Conservation (phyloP, 2,888 invertebrate species). For the Cryptus armator region DNA sequence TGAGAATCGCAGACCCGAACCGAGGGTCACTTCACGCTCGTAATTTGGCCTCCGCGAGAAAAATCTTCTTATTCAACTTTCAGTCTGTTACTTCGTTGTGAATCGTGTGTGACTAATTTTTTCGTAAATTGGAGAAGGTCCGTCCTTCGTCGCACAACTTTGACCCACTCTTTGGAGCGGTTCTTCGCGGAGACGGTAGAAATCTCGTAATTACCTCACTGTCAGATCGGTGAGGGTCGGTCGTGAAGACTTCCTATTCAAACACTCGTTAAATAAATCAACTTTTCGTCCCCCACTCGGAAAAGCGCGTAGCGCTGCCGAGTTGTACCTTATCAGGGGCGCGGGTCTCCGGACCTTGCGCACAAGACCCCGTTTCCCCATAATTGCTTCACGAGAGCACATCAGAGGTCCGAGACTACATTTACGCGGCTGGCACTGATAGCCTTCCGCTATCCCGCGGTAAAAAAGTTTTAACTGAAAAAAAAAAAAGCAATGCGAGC, state of each 20-base stretch:
- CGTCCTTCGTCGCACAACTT: neutral
- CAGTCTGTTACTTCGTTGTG: constrained; percentile 6
- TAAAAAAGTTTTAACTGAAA: constrained; percentile 81
- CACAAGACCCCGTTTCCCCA: constrained; percentile 15
- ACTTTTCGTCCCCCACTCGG: constrained; percentile 59
- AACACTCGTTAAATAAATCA: constrained; percentile 73
- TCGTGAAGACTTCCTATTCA: constrained; percentile 38
- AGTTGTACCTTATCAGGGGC: constrained; percentile 67
- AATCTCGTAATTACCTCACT: constrained; percentile 22
- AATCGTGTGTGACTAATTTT: neutral
- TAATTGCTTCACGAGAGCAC: constrained; percentile 77
- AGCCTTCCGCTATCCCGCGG: neutral
- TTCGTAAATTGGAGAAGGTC: neutral
- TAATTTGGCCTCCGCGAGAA: constrained; percentile 38
- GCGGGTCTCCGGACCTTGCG: constrained; percentile 34
- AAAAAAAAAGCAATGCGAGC: constrained; percentile 77
- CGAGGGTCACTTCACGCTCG: constrained; percentile 53
- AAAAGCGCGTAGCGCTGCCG: neutral
- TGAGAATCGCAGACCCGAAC: constrained; percentile 21
- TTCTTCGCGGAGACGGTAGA: neutral
- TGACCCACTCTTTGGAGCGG: neutral
- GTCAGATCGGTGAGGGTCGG: neutral
- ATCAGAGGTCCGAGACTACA: constrained; percentile 63
- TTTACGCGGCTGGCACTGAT: constrained; percentile 32
- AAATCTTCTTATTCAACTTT: constrained; percentile 24